Evolutionary conservation across 2,797 vertebrate genomes (phyloP), one percentile per base, ranked within the genome.

Genomic region (Sciurus vulgaris): DNA sequence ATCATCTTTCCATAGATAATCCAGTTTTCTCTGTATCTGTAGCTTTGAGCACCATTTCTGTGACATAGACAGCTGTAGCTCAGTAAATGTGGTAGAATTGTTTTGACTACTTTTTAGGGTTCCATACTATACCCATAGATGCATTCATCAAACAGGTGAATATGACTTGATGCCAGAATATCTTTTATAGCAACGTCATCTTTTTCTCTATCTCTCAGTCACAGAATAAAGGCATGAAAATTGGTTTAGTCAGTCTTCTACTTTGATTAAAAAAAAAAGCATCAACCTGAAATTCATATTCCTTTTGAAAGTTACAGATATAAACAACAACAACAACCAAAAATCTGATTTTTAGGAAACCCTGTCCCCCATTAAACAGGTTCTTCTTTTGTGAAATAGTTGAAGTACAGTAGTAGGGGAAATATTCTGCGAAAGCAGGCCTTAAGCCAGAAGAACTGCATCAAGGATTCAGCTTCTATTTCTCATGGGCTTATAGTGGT

Each of bases 231-330:
- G 35, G 13, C 13, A 63, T 56, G n/a, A 20, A 69, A 78, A 7
- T 26, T 93, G 51, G 3, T 56, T 79, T 93, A 61, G 18, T 95
- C 89, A 56, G 6, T 59, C 51, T 89, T 91, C 4, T 86, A 76
- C 28, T 76, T n/a, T 77, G 78, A 24, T 49, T n/a, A 15, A 13
- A 47, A 63, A 38, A 28, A 13, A 67, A 78, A 35, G 38, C 3
- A 38, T 78, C 22, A 77, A 0, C 90, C 65, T 79, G 44, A 94
- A 85, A 54, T 11, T 82, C 12, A 33, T 44, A 82, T n/a, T 13
- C 7, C 26, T 73, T 89, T 94, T 83, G 54, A 88, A 73, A 88
- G 18, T 78, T 94, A 65, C 1, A 3, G 20, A 56, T 7, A 18
- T 22, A 56, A 56, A 7, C 20, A 56, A 54, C 54, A 20, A 54